phyloP scores from a whole-genome alignment of 2,797 vertebrate species.

The Hirundo rustica region DNA sequence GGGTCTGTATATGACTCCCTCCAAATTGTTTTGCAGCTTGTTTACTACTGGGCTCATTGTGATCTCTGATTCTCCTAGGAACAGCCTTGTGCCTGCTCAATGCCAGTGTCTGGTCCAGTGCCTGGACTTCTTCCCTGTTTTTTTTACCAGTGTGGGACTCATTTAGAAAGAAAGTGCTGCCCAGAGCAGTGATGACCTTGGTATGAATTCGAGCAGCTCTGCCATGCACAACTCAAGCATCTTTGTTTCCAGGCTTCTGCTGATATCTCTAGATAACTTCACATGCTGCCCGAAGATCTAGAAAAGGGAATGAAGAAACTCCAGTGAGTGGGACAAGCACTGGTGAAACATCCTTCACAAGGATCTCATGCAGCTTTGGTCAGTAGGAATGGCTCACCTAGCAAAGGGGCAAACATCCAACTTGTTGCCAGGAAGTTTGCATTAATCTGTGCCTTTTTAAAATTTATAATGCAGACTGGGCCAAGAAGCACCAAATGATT shows the following conservation, averaged over 20 bases:
- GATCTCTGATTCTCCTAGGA: not conserved
- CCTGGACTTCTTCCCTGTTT: not conserved
- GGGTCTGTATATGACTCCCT: not conserved
- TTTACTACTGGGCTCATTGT: not conserved
- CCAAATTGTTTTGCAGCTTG: not conserved
- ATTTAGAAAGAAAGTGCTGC: not conserved
- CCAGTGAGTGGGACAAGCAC: not conserved
- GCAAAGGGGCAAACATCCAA: not conserved
- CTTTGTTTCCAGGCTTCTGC: conserved; percentile 76
- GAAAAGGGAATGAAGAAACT: not conserved
- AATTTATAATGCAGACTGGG: not conserved
- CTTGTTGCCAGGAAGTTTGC: not conserved
- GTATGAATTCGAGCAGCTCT: conserved; percentile 80
- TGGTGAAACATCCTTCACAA: not conserved
- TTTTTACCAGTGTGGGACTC: not conserved
- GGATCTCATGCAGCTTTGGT: not conserved
- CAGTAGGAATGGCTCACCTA: not conserved
- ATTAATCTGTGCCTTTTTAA: not conserved
- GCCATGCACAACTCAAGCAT: conserved; percentile 74
- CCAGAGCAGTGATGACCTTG: conserved; percentile 69
- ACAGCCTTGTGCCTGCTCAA: not conserved
- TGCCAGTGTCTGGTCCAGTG: not conserved
- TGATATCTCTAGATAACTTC: conserved; percentile 70
- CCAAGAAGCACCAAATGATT: not conserved
- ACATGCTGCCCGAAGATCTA: conserved; percentile 76